Evolutionary conservation across 2,113 vertebrate species (phyloP).

Genomic region (Colius striatus): DNA sequence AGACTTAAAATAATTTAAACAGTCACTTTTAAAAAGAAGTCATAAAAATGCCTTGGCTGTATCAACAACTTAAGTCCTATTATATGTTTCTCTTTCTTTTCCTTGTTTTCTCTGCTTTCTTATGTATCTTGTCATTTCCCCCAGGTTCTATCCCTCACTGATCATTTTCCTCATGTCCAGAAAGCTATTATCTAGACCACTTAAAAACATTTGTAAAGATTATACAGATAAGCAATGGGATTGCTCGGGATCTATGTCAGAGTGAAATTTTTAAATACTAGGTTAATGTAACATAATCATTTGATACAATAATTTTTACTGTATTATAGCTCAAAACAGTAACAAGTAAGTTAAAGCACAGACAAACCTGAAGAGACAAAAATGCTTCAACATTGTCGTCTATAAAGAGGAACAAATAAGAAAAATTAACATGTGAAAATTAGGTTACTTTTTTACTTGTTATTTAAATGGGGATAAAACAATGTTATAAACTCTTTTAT

Average conservation of each 20-base stretch:
- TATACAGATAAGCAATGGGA: neutral
- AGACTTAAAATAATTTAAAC: neutral
- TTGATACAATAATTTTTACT: neutral
- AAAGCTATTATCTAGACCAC: neutral
- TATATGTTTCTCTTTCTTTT: neutral
- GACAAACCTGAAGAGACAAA: neutral
- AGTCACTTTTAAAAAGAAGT: constrained; percentile 16
- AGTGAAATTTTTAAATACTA: neutral
- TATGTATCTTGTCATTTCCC: neutral
- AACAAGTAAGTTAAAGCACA: neutral
- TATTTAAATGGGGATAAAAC: neutral
- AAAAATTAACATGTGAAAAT: neutral
- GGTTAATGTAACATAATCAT: neutral
- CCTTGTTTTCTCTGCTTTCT: neutral
- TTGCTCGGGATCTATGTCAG: neutral
- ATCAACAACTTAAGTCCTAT: neutral
- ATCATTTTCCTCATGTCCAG: neutral
- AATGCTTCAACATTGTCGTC: neutral
- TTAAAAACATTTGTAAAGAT: neutral
- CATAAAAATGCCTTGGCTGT: neutral
- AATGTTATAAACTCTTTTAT: neutral
- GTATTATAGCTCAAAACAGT: neutral
- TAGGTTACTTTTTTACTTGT: neutral
- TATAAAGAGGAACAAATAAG: neutral
- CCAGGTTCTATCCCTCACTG: neutral